These are phyloP conservation scores for Deroplatys truncata DNA, from an alignment of 2,888 invertebrate species.

Conservation along the genomic window DNA sequence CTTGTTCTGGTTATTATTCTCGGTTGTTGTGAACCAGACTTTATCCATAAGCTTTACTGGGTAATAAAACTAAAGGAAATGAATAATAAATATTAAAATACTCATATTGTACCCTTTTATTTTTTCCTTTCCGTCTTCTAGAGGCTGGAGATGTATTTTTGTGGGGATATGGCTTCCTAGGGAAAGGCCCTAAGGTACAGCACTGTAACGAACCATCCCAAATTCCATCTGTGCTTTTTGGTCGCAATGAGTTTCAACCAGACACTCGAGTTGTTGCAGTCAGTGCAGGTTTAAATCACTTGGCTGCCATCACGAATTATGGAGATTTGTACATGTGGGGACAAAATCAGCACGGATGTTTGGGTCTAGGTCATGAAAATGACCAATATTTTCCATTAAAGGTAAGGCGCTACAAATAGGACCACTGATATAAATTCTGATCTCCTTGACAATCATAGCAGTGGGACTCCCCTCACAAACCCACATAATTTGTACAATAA, in stretches of 20 bases:
- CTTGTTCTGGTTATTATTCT: too few species aligned
- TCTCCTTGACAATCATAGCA: too few species aligned
- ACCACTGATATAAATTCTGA: too few species aligned
- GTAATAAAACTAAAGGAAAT: too few species aligned
- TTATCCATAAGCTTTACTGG: too few species aligned
- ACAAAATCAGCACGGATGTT: slow-evolving; percentile 73
- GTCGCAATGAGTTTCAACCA: slow-evolving; percentile 76
- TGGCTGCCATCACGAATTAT: slow-evolving; percentile 75
- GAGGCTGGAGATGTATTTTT: slow-evolving; percentile 80
- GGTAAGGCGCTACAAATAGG: slow-evolving; percentile 43
- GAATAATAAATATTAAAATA: too few species aligned
- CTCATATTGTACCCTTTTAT: too few species aligned
- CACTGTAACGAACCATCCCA: slow-evolving; percentile 61
- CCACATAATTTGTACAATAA: too few species aligned
- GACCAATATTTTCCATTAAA: slow-evolving; percentile 88
- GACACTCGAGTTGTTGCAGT: slow-evolving; percentile 62
- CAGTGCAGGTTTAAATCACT: slow-evolving; percentile 67
- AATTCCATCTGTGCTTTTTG: slow-evolving; percentile 79
- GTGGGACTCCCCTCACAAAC: too few species aligned
- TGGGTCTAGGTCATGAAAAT: slow-evolving; percentile 75
- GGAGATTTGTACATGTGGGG: slow-evolving; percentile 94
- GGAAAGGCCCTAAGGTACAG: slow-evolving; percentile 77
- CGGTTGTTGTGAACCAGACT: too few species aligned
- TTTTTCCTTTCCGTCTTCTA: slow-evolving; percentile 40
- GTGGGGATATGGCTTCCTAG: slow-evolving; percentile 93